Evolutionary conservation across 2,888 invertebrate genomes (phyloP).

Genomic region (Tenthredo livida): DNA sequence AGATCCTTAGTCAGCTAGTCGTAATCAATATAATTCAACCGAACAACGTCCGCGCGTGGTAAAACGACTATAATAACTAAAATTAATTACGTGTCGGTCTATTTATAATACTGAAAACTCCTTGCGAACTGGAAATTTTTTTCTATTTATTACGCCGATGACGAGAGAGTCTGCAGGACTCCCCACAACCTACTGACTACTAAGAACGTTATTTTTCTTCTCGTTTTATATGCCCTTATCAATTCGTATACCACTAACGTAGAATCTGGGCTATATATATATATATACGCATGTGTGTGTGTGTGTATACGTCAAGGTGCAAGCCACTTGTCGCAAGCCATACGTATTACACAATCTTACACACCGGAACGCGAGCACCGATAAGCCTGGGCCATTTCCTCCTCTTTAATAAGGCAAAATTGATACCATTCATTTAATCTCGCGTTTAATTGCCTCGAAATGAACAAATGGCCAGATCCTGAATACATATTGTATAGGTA

Average conservation of each 20-base stretch:
- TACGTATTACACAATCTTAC: slow-evolving; percentile 23
- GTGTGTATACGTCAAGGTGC: background rate
- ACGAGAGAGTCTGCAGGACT: background rate
- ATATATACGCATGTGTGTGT: no score
- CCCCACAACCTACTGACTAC: background rate
- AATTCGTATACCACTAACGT: background rate
- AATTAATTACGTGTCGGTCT: background rate
- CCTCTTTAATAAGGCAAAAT: background rate
- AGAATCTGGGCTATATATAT: background rate
- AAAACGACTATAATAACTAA: background rate
- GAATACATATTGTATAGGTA: no score
- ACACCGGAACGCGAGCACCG: background rate
- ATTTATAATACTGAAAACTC: background rate
- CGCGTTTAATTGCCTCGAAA: background rate
- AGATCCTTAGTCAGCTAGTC: slow-evolving; percentile 8
- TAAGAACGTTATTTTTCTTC: no score
- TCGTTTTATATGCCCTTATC: background rate
- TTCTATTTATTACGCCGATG: background rate
- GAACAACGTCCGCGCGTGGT: background rate
- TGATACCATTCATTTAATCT: background rate
- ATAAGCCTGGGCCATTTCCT: slow-evolving; percentile 20
- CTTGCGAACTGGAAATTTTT: background rate
- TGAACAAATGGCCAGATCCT: background rate
- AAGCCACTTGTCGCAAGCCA: background rate
- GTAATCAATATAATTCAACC: background rate